Evolutionary conservation across 1,140 invertebrate genomes (phyloP), one percentile per base, ranked within the genome.

Genomic region (Anastrepha ludens): DNA sequence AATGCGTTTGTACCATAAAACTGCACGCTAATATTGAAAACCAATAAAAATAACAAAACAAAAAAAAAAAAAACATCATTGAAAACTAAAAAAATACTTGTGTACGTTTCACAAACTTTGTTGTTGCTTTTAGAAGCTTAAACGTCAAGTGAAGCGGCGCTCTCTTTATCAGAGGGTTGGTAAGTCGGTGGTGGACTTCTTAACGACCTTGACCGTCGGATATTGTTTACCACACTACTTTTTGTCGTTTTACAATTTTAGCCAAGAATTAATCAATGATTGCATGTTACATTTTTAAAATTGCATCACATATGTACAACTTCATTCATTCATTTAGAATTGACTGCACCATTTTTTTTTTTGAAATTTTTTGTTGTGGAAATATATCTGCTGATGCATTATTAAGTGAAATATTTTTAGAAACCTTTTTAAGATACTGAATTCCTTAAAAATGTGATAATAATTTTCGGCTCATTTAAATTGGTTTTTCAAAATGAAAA

Each of bases 161-260:
- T 93, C 92, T 87, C 91, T 93, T 90, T 93, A 93, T 93, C 93
- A 93, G 91, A 93, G 93, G 93, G 93, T 93, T 93, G 93, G 93
- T 93, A 93, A 93, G 93, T 93, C 91, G 29, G 85, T 81, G 74
- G 74, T 81, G 74, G 50, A 81, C 74, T 50, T n/a, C 9, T 55
- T 20, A 81, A 29, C 74, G 74, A 58, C 74, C 47, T 55, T 50
- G 74, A 13, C 11, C n/a, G 74, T 81, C 47, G 74, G 7, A 20
- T 20, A 29, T 13, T 81, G 74, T 81, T 81, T 81, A 55, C 47
- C 74, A 81, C 74, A 81, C 29, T 17, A 81, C 41, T 81, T 55
- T 81, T 81, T 29, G 74, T 81, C n/a, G 44, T 81, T 55, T 81
- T 81, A 9, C 13, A 20, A n/a, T 55, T 55, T 39, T 7, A 29